Base-by-base conservation (phyloP, 1,140 invertebrate species). In the Polypedilum pembai region DNA sequence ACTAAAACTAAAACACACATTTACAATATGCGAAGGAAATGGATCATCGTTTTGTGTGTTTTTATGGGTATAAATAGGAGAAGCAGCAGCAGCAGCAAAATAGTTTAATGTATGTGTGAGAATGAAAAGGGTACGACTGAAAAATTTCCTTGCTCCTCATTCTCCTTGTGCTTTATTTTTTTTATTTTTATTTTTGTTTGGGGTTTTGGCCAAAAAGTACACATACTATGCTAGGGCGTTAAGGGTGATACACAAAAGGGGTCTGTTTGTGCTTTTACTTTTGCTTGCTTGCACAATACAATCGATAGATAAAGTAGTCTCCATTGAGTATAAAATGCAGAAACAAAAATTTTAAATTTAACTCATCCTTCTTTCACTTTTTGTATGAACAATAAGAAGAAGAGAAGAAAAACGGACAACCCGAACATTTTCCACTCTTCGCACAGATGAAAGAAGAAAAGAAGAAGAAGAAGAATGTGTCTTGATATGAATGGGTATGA, bases 11-110 rank as follows among this genome's bases (percentile, higher is more conserved):
- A 69, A 33, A 33, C 24, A 69, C 65, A 69, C 65, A 69, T 69
- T 69, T 69, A 69, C 65, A 69, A 69, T 21, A 69, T 69, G 65
- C 18, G 65, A 69, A 69, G 65, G 65, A 69, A 69, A 69, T 69
- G 65, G 65, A 69, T 69, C 65, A 69, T 69, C 65, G 65, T 69
- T 69, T 69, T 69, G 65, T 69, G 65, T 69, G n/a, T 69, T 69
- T 21, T 66, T 66, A 10, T 66, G 8, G 41, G 12, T 56, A 4
- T 56, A 12, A 12, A 56, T 56, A 56, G 45, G n/a, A 56, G 8
- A 56, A 41, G 40, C 10, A 10, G 41, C 41, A 45, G 12, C 15
- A 4, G 24, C 24, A 33, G 24, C 24, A 33, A 33, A 33, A 33
- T 33, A 33, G 24, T 33, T 33, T 33, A 33, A 33, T 33, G 24